phyloP scores from a whole-genome alignment of 2,797 vertebrate species.

The Hyperoplus immaculatus region DNA sequence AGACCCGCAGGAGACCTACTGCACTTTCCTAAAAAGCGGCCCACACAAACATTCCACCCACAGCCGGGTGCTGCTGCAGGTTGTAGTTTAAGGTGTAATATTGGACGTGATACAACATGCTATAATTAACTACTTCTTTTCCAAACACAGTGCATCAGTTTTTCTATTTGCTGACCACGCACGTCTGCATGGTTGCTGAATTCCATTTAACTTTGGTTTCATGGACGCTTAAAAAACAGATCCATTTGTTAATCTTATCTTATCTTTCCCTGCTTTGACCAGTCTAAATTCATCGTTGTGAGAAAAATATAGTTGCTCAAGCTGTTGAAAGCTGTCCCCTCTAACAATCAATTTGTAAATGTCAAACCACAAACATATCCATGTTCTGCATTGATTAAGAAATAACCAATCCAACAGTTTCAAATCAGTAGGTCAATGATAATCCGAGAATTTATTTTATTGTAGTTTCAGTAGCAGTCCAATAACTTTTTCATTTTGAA shows the following conservation, averaged over 20 bases:
- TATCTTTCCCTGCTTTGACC: too few species aligned
- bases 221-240: neutral
- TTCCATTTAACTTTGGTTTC: neutral
- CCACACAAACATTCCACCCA: neutral
- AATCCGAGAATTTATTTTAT: neutral
- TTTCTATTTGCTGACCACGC: neutral
- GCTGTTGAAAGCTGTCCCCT: too few species aligned
- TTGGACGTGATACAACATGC: neutral
- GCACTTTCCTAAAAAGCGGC: too few species aligned
- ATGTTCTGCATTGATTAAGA: too few species aligned
- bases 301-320: too few species aligned
- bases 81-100: neutral
- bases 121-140: neutral
- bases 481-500: neutral
- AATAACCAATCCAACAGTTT: neutral
- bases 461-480: slow-evolving; percentile 9
- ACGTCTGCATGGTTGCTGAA: neutral
- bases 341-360: too few species aligned
- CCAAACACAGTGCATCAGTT: neutral
- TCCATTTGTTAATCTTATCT: too few species aligned
- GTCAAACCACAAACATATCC: too few species aligned
- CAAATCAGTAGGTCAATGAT: slow-evolving; percentile 12
- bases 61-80: neutral
- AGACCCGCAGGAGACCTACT: neutral
- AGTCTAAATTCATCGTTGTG: too few species aligned